Evolutionary conservation across 2,797 vertebrate species (phyloP).

Genomic region (Selene dorsalis): DNA sequence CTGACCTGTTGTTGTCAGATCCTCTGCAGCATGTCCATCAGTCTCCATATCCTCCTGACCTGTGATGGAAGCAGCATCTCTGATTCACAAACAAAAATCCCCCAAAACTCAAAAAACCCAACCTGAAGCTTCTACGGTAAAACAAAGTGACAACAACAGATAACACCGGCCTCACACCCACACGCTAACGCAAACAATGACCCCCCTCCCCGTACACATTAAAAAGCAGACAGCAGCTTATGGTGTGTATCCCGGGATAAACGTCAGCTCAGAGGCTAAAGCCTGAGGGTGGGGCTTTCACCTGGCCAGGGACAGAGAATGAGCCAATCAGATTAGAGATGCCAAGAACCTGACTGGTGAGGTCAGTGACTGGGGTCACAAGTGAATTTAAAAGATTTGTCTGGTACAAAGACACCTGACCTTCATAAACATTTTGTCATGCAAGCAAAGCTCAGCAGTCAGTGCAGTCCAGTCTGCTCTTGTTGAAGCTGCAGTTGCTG

Average conservation of each 20-base stretch:
- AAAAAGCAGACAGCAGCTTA: slow-evolving; percentile 77
- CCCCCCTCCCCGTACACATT: slow-evolving; percentile 38
- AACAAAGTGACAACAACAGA: slow-evolving; percentile 23
- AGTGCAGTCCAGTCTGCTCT: not conserved
- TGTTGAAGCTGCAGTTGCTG: not conserved
- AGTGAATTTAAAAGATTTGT: slow-evolving; percentile 69
- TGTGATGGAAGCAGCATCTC: slow-evolving; percentile 53
- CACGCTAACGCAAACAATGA: slow-evolving; percentile 18
- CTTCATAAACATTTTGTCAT: slow-evolving; percentile 30
- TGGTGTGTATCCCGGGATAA: slow-evolving; percentile 69
- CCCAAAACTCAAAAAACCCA: slow-evolving; percentile 9
- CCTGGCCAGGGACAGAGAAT: slow-evolving; percentile 47
- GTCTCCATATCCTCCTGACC: slow-evolving; percentile 59
- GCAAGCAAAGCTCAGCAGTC: slow-evolving; percentile 20
- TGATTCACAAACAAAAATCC: slow-evolving; percentile 48
- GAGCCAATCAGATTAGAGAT: slow-evolving; percentile 63
- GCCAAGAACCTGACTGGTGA: slow-evolving; percentile 36
- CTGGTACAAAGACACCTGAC: slow-evolving; percentile 51
- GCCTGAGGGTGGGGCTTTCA: slow-evolving; percentile 63
- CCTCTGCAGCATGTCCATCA: slow-evolving; percentile 52
- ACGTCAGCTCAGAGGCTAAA: slow-evolving; percentile 75
- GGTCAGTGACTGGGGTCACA: slow-evolving; percentile 51
- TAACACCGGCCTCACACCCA: not conserved
- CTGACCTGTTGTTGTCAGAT: slow-evolving; percentile 78
- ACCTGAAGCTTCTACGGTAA: slow-evolving; percentile 1